These are phyloP conservation scores for Mormoops blainvillei DNA, from an alignment of 2,113 vertebrate genomes.

Conservation along the genomic window DNA sequence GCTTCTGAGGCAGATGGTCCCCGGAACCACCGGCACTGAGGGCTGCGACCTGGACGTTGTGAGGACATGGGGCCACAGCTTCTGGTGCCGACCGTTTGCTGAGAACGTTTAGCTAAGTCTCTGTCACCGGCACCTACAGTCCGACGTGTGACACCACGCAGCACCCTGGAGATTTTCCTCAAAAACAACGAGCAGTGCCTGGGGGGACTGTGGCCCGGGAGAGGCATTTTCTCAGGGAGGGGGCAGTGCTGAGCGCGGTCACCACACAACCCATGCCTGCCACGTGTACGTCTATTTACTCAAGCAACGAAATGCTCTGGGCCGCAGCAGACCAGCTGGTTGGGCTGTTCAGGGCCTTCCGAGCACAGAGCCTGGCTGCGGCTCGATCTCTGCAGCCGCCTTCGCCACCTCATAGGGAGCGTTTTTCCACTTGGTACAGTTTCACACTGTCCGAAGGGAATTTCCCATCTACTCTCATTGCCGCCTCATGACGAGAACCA, in stretches of 20 bases:
- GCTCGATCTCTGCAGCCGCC: too few species aligned
- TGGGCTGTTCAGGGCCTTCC: too few species aligned
- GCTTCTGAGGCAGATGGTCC: slow-evolving; percentile 3
- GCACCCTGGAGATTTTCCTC: accelerated
- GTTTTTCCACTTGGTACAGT: too few species aligned
- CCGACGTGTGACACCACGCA: accelerated
- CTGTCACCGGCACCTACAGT: background rate
- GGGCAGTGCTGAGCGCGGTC: too few species aligned
- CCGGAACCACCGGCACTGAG: background rate
- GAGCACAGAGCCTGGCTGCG: background rate
- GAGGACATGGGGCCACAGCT: background rate
- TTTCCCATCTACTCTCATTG: background rate
- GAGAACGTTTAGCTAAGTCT: accelerated
- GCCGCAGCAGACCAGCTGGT: too few species aligned
- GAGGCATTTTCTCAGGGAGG: background rate
- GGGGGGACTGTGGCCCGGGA: accelerated
- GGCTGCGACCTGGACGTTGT: background rate
- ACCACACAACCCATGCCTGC: too few species aligned
- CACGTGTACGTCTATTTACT: background rate
- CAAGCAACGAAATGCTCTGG: background rate
- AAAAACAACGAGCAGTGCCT: accelerated
- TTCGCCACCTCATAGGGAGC: too few species aligned
- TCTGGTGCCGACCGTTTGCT: background rate
- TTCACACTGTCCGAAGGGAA: background rate
- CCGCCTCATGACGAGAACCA: background rate